Evolutionary conservation across 1,140 invertebrate species (phyloP).

Genomic region (Plodia interpunctella): DNA sequence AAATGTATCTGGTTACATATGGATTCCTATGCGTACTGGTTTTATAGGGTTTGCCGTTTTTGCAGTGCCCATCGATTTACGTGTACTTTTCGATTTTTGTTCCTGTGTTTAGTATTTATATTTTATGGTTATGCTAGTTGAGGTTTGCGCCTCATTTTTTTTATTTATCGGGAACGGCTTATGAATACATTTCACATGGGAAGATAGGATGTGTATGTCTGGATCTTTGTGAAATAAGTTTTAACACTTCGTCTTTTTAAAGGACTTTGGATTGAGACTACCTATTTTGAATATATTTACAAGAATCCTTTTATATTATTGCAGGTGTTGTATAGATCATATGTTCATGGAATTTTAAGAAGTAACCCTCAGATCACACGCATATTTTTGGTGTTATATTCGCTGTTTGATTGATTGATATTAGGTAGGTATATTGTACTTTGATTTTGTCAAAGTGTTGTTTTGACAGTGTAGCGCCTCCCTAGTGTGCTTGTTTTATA

Average conservation of each 20-base stretch:
- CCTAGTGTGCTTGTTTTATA: too few species aligned
- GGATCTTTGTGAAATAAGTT: neutral
- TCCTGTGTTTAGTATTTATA: conserved; percentile 4
- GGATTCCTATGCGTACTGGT: conserved; percentile 1
- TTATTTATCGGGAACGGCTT: neutral
- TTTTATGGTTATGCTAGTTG: conserved; percentile 1
- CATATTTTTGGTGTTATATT: too few species aligned
- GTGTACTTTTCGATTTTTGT: conserved; percentile 1
- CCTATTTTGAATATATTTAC: neutral
- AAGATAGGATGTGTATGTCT: neutral
- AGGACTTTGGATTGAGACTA: neutral
- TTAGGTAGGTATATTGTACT: too few species aligned
- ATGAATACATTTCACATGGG: neutral
- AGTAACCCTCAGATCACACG: too few species aligned
- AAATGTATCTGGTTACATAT: conserved; percentile 13
- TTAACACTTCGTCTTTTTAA: neutral
- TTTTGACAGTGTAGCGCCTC: too few species aligned
- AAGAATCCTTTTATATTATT: neutral
- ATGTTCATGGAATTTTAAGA: too few species aligned
- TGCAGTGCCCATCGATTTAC: neutral
- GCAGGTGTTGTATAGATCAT: too few species aligned
- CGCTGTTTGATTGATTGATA: too few species aligned
- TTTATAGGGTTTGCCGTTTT: neutral
- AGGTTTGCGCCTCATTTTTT: neutral
- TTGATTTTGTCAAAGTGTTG: too few species aligned